phyloP scores from a whole-genome alignment of 2,113 vertebrate species.

The Setophaga kirtlandii region DNA sequence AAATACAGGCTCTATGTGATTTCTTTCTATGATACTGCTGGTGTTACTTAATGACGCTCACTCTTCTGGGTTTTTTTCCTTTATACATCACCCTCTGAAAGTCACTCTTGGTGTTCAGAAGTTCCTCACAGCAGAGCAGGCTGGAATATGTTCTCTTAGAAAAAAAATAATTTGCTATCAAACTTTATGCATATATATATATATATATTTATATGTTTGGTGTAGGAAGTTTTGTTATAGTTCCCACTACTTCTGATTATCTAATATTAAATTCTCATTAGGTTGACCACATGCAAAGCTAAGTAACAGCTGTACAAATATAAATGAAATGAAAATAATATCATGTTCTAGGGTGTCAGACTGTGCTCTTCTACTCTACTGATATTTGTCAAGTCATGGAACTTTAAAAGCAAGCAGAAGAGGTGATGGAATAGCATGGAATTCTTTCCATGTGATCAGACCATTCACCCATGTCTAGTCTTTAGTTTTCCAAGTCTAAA shows the following conservation, averaged over 20 bases:
- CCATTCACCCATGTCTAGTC: neutral
- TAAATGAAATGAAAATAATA: neutral
- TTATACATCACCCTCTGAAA: neutral
- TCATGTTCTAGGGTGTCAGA: neutral
- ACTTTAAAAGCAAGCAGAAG: neutral
- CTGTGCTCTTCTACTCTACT: neutral
- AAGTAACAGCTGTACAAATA: neutral
- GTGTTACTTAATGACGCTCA: neutral
- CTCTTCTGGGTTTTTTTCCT: neutral
- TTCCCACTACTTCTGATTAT: neutral
- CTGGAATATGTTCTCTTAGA: neutral
- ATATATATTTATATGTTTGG: neutral
- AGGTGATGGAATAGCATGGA: neutral
- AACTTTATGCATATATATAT: neutral
- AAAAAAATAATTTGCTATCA: neutral
- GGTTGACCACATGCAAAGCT: neutral
- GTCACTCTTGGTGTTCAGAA: neutral
- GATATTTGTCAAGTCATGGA: neutral
- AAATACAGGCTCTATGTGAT: neutral
- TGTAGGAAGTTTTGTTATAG: neutral
- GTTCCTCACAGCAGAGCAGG: neutral
- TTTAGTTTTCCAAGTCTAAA: neutral
- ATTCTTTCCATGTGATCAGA: neutral
- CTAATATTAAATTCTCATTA: neutral
- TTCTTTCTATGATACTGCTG: neutral